Evolutionary conservation across 2,113 vertebrate genomes (phyloP), one percentile per base, ranked within the genome.

Genomic region (Gopherus flavomarginatus): DNA sequence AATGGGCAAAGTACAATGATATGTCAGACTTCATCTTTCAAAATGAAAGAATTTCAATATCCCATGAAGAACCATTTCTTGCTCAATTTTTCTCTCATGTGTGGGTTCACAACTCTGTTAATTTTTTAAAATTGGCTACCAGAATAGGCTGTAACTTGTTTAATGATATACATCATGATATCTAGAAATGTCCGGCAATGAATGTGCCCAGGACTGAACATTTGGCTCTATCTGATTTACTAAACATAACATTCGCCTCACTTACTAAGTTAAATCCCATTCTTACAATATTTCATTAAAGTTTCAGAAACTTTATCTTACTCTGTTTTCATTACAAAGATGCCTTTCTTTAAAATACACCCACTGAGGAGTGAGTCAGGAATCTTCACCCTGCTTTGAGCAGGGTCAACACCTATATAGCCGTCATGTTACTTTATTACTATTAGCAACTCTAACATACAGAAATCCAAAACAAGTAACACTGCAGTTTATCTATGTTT

Each of bases 1-100:
- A 9, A 88, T 86, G 78, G 85, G 83, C 53, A 89, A 81, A 95
- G 94, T 93, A 92, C 96, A 95, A 88, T 81, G 96, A 95, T 92
- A 96, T 88, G 94, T 92, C 96, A 97, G 96, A 96, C 90, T 56
- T 83, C 65, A 95, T 97, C 89, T 97, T 97, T 97, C 96, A 94
- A 95, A 90, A 81, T 91, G 97, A 95, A 85, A 88, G 89, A 94
- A 97, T 94, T 87, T 77, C 84, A 96, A 75, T 92, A 93, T 88
- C 29, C 89, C 93, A 89, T 91, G 83, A 96, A 96, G 65, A 93
- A 44, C 79, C 47, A 91, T 88, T 97, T 91, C 94, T 87, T 95
- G 75, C 88, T 97, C 86, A 52, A 75, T 94, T 96, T 86, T 92
- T 86, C 57, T 91, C 87, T 91, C 86, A 21, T 85, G 87, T 87